Conservation (phyloP, 2,797 vertebrate genomes). For the Oreochromis mossambicus region DNA sequence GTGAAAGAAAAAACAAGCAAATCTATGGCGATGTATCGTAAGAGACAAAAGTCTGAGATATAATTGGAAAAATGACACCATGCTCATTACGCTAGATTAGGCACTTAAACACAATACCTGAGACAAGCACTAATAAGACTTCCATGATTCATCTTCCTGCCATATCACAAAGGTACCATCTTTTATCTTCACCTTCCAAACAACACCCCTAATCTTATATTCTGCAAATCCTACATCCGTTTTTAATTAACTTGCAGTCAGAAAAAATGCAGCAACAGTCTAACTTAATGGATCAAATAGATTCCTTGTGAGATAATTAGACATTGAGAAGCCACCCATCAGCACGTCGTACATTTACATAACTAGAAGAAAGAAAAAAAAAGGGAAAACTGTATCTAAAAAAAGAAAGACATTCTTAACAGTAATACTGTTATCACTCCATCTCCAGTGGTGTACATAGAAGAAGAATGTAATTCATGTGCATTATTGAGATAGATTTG, state of each 20-base stretch:
- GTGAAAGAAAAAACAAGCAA: conserved; percentile 51
- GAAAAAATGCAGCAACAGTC: conserved; percentile 71
- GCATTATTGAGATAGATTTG: conserved; percentile 39
- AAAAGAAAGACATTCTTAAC: conserved; percentile 19
- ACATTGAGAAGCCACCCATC: conserved; percentile 76
- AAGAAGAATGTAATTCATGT: conserved; percentile 13
- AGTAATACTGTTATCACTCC: conserved; percentile 23
- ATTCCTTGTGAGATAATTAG: conserved; percentile 80
- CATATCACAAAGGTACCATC: conserved; percentile 79
- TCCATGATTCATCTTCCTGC: conserved; percentile 79
- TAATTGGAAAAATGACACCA: conserved; percentile 78
- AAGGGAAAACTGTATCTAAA: conserved; percentile 41
- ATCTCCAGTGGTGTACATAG: conserved; percentile 17
- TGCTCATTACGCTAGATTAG: conserved; percentile 82
- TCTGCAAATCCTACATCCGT: conserved; percentile 78
- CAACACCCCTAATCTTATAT: conserved; percentile 78
- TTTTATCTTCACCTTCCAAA: conserved; percentile 84
- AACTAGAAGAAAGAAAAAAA: conserved; percentile 48
- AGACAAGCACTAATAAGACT: conserved; percentile 80
- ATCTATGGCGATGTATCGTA: conserved; percentile 55
- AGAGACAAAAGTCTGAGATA: conserved; percentile 71
- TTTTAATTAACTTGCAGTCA: conserved; percentile 81
- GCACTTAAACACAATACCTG: conserved; percentile 82
- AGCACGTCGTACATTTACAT: conserved; percentile 70
- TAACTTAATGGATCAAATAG: conserved; percentile 80